These are phyloP conservation scores for Cebidichthys violaceus DNA, from an alignment of 2,113 vertebrate genomes.

Conservation along the genomic window DNA sequence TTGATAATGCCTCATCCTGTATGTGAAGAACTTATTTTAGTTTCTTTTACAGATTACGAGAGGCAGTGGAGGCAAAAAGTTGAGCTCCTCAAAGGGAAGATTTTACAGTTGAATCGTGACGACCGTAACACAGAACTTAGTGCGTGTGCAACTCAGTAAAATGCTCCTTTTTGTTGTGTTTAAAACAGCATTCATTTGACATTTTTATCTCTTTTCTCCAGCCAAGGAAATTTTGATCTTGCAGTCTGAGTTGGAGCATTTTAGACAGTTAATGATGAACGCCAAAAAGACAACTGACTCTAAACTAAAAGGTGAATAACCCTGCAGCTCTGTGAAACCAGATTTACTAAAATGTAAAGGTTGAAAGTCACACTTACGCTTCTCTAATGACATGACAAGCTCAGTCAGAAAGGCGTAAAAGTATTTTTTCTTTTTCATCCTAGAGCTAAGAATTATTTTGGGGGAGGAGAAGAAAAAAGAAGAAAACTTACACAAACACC, in stretches of 20 bases:
- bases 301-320: constrained; percentile 22
- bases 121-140: constrained; percentile 44
- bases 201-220: constrained; percentile 10
- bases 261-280: accelerated
- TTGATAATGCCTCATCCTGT: background rate
- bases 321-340: background rate
- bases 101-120: constrained; percentile 7
- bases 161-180: background rate
- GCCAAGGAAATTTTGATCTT: constrained; percentile 55
- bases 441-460: constrained; percentile 36
- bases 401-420: background rate
- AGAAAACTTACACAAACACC: background rate
- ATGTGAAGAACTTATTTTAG: background rate
- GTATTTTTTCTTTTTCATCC: background rate
- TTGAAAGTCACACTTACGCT: background rate
- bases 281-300: background rate
- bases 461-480: constrained; percentile 9
- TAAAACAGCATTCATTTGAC: background rate
- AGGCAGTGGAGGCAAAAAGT: background rate
- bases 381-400: background rate
- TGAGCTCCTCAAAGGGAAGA: constrained; percentile 46
- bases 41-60: constrained; percentile 35
- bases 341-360: background rate
- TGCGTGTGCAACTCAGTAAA: constrained; percentile 27
- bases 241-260: background rate